Evolutionary conservation across 2,797 vertebrate genomes (phyloP).

Genomic region (Alca torda): DNA sequence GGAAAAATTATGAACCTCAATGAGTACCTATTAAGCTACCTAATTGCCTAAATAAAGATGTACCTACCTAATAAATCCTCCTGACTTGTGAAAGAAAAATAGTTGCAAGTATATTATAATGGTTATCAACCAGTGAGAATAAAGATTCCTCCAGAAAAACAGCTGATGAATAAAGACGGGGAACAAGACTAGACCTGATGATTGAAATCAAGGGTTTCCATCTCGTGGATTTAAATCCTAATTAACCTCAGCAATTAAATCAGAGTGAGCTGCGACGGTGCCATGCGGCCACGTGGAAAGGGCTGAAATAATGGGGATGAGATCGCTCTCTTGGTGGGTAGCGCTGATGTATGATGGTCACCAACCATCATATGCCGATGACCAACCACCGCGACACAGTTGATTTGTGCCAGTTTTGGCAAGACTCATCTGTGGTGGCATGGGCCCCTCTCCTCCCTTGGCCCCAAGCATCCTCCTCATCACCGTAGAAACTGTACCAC

Average conservation of each 20-base stretch:
- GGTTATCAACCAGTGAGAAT: neutral
- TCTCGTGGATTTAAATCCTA: neutral
- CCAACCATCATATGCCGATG: too few relatives aligned
- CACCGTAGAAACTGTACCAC: neutral
- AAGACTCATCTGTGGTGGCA: rapidly evolving
- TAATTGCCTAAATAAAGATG: constrained; percentile 48
- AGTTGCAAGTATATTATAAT: neutral
- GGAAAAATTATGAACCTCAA: constrained; percentile 11
- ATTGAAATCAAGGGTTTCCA: neutral
- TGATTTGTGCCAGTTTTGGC: neutral
- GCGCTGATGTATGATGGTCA: neutral
- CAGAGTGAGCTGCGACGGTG: rapidly evolving
- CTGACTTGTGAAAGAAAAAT: neutral
- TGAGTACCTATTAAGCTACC: neutral
- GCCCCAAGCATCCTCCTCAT: neutral
- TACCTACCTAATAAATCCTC: neutral
- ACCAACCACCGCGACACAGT: neutral
- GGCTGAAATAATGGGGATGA: neutral
- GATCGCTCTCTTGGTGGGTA: rapidly evolving
- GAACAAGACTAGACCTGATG: neutral
- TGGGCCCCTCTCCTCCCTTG: neutral
- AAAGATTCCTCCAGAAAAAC: neutral
- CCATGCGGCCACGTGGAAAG: rapidly evolving
- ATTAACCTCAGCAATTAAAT: neutral
- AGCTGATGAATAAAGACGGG: neutral